Percentiles rank a stretch among this genome's conserved stretches.
Conservation (phyloP, 2,797 vertebrate species). For the Aplochiton taeniatus region DNA sequence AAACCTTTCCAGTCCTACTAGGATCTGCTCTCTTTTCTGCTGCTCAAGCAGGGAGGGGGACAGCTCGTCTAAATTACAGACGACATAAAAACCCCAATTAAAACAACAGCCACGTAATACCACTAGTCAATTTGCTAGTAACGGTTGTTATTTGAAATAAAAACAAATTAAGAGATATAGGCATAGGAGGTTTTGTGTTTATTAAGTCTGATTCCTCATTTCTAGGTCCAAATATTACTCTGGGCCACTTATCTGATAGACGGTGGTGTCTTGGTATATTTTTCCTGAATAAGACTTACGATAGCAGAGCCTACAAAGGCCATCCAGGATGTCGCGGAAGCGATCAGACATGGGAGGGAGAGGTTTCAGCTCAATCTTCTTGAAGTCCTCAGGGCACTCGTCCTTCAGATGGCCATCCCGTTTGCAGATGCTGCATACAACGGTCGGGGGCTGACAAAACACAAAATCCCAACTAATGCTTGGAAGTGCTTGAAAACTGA, state of each 20-base stretch:
- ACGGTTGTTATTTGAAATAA: too few relatives aligned
- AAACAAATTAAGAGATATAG: too few relatives aligned
- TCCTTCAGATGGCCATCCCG: conserved; percentile 96
- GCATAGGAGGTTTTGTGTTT: too few relatives aligned
- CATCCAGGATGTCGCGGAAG: conserved; percentile 94
- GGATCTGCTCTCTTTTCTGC: conserved; percentile 94
- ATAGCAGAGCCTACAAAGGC: conserved; percentile 90
- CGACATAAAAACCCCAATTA: conserved; percentile 11
- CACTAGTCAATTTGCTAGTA: too few relatives aligned
- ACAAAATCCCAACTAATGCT: background rate
- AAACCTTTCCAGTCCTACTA: conserved; percentile 91
- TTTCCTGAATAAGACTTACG: conserved; percentile 70
- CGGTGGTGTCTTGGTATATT: too few relatives aligned
- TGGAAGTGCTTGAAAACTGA: background rate
- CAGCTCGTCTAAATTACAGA: conserved; percentile 79
- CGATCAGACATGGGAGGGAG: conserved; percentile 89
- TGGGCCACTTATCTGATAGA: too few relatives aligned
- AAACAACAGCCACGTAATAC: too few relatives aligned
- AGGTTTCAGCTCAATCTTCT: conserved; percentile 95
- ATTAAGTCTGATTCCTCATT: too few relatives aligned
- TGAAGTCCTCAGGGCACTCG: conserved; percentile 97
- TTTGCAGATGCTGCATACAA: conserved; percentile 99
- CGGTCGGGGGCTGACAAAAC: conserved; percentile 86
- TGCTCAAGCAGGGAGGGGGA: conserved; percentile 87
- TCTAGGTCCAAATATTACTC: too few relatives aligned